Percentiles rank a stretch among this genome's conserved stretches.
Evolutionary conservation across 1,140 invertebrate genomes (phyloP).

Genomic region (Adelges cooleyi): DNA sequence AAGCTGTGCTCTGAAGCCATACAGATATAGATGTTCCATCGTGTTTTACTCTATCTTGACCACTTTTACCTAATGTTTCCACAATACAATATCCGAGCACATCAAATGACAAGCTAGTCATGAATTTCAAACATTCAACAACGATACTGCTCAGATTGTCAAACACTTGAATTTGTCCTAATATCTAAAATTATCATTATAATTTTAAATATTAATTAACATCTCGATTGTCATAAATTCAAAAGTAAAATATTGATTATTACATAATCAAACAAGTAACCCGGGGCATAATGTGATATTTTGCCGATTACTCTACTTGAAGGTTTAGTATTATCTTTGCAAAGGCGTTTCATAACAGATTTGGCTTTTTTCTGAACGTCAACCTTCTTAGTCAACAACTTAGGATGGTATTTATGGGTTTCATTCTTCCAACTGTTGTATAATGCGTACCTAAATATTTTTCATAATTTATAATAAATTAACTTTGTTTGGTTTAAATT

Average conservation of each 20-base stretch:
- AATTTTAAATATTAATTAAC: too few species aligned
- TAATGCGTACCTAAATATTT: slow-evolving; percentile 59
- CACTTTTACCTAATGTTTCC: slow-evolving; percentile 70
- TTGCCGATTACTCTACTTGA: slow-evolving; percentile 92
- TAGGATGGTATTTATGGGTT: slow-evolving; percentile 66
- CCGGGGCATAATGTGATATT: slow-evolving; percentile 89
- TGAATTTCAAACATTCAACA: slow-evolving; percentile 93
- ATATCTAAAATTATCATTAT: slow-evolving; percentile 51
- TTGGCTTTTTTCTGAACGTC: slow-evolving; percentile 84
- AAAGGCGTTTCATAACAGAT: slow-evolving; percentile 83
- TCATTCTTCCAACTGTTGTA: slow-evolving; percentile 93
- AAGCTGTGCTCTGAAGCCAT: slow-evolving; percentile 89
- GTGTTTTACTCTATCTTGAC: slow-evolving; percentile 66
- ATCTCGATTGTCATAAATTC: too few species aligned
- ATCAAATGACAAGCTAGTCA: slow-evolving; percentile 92
- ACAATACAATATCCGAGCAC: slow-evolving; percentile 91
- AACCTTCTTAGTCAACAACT: slow-evolving; percentile 66
- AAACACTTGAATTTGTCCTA: slow-evolving; percentile 90
- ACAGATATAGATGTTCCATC: slow-evolving; percentile 87
- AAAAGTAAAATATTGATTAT: slow-evolving; percentile 36
- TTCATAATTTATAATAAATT: neutral
- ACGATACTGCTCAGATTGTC: slow-evolving; percentile 95
- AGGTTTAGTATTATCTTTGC: slow-evolving; percentile 96
- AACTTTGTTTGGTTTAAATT: neutral
- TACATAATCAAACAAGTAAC: slow-evolving; percentile 92